A percentile compares a stretch with the other conserved stretches of the same genome.
phyloP scores from a whole-genome alignment of 2,888 invertebrate genomes.

The Hirtodrosophila histrioides region DNA sequence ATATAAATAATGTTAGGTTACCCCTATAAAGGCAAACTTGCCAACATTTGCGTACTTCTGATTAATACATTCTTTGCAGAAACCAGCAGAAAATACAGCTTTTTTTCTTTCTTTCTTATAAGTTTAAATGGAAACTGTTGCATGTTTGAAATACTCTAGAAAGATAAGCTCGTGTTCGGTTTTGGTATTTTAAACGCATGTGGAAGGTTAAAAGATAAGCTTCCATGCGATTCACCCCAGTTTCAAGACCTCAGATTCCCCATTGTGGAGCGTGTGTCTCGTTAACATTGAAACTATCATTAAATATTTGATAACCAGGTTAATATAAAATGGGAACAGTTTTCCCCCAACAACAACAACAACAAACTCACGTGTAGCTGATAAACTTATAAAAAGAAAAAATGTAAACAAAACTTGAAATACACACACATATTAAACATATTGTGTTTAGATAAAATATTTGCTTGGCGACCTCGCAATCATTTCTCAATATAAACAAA shows the following conservation, averaged over 20 bases:
- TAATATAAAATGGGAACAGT: not conserved
- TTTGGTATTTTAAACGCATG: constrained; percentile 23
- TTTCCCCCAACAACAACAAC: not conserved
- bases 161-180: constrained; percentile 6
- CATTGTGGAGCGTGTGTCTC: not conserved
- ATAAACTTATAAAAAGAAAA: constrained; percentile 29
- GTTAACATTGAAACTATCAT: not conserved
- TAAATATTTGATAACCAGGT: constrained; percentile 10
- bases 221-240: constrained; percentile 10
- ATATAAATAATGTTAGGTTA: too few species aligned
- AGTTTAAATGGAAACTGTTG: not conserved
- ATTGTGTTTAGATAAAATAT: constrained; percentile 15
- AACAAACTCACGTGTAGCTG: constrained; percentile 45
- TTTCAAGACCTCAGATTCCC: too few species aligned
- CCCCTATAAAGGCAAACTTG: constrained; percentile 1
- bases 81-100: not conserved
- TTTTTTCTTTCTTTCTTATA: not conserved
- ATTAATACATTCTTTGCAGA: not conserved
- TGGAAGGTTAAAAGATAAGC: constrained; percentile 8
- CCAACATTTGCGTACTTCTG: too few species aligned
- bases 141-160: constrained; percentile 4
- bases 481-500: constrained; percentile 54
- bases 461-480: constrained; percentile 46
- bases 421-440: constrained; percentile 7
- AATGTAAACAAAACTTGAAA: constrained; percentile 43